Conservation (phyloP, 1,140 invertebrate species). For the Camponotus vicinus region DNA sequence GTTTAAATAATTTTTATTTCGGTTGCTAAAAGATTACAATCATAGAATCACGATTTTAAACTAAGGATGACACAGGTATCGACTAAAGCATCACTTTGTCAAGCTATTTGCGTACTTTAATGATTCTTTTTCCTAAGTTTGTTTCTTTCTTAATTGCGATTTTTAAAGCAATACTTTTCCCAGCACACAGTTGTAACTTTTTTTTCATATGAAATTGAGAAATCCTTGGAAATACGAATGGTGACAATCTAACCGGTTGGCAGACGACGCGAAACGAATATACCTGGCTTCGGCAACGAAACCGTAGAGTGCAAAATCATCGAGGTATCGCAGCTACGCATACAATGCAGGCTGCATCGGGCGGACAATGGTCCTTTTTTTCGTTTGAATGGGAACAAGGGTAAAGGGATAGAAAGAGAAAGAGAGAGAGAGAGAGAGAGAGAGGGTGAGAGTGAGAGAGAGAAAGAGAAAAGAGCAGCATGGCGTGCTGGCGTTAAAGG, state of each 20-base stretch:
- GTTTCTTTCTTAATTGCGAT: neutral
- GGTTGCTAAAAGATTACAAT: neutral
- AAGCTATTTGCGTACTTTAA: neutral
- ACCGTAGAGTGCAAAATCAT: conserved; percentile 43
- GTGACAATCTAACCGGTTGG: neutral
- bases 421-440: conserved; percentile 8
- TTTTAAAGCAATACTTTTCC: neutral
- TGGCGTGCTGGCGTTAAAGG: conserved; percentile 8
- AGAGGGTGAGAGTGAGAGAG: conserved; percentile 7
- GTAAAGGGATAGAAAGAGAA: neutral
- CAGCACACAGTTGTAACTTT: neutral
- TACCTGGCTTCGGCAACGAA: conserved; percentile 27
- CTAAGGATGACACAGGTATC: neutral
- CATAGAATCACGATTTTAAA: neutral
- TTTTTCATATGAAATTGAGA: neutral
- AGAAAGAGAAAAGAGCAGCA: neutral
- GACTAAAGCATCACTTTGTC: neutral
- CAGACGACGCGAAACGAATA: conserved; percentile 17
- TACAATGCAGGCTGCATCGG: conserved; percentile 68
- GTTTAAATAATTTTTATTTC: neutral
- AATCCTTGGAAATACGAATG: conserved; percentile 19
- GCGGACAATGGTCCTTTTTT: conserved; percentile 67
- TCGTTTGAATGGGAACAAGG: conserved; percentile 49
- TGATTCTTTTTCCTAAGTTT: neutral
- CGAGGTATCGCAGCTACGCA: conserved; percentile 60